Evolutionary conservation across 2,888 invertebrate species (phyloP).

Genomic region (Torymus texanus): DNA sequence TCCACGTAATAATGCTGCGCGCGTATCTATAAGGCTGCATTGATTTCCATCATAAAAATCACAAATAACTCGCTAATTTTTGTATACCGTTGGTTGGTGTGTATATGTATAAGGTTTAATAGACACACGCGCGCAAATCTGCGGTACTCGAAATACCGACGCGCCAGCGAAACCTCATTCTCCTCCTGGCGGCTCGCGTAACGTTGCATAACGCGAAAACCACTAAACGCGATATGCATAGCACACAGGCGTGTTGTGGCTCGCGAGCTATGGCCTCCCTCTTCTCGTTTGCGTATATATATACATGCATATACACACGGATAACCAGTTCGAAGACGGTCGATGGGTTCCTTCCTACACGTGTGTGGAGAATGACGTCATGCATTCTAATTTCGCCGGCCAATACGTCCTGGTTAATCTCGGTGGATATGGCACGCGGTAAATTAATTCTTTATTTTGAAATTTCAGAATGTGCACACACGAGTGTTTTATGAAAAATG

Average conservation of each 20-base stretch:
- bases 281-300: too few species aligned
- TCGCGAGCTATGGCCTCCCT: too few species aligned
- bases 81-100: slow-evolving; percentile 14
- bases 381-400: slow-evolving; percentile 24
- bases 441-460: slow-evolving; percentile 21
- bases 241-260: neutral
- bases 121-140: neutral
- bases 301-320: too few species aligned
- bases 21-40: too few species aligned
- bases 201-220: slow-evolving; percentile 60
- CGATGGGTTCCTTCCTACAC: slow-evolving; percentile 24
- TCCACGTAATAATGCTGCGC: too few species aligned
- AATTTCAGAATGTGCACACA: neutral
- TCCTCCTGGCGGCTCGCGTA: slow-evolving; percentile 21
- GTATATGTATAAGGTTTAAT: neutral
- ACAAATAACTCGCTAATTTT: slow-evolving; percentile 40
- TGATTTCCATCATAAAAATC: neutral
- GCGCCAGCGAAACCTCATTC: slow-evolving; percentile 59
- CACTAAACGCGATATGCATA: slow-evolving; percentile 56
- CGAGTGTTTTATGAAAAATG: too few species aligned
- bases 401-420: slow-evolving; percentile 4
- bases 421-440: neutral
- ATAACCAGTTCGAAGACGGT: slow-evolving; percentile 26
- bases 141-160: slow-evolving; percentile 56
- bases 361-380: slow-evolving; percentile 8